These are phyloP conservation scores for Caenorhabditis sp. DNA, from an alignment of 2,888 invertebrate species.

Conservation along the genomic window DNA sequence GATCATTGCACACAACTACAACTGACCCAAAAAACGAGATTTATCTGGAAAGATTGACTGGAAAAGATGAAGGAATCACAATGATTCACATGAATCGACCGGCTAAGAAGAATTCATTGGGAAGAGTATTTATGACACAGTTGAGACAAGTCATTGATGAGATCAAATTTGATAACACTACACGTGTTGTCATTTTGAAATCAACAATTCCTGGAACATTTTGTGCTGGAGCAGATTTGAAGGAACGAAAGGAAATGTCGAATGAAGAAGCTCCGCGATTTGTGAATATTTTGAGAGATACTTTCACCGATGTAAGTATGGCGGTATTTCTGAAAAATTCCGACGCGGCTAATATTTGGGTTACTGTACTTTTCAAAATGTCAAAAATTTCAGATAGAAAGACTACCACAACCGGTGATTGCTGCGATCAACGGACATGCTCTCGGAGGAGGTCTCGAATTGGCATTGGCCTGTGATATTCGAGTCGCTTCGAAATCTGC, in stretches of 20 bases:
- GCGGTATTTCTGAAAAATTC: too few relatives aligned
- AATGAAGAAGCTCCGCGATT: constrained; percentile 81
- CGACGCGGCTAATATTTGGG: too few relatives aligned
- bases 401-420: constrained; percentile 80
- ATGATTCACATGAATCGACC: constrained; percentile 74
- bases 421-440: constrained; percentile 81
- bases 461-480: constrained; percentile 93
- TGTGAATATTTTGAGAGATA: constrained; percentile 71
- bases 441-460: constrained; percentile 74
- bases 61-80: constrained; percentile 77
- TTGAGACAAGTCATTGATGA: constrained; percentile 80
- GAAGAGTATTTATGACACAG: constrained; percentile 77
- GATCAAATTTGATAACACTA: constrained; percentile 79
- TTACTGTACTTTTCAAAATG: too few relatives aligned
- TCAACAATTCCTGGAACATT: constrained; percentile 88
- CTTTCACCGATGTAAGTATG: constrained; percentile 36
- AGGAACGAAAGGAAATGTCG: constrained; percentile 85
- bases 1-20: not conserved
- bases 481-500: constrained; percentile 81
- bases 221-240: constrained; percentile 94
- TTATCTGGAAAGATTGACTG: constrained; percentile 45
- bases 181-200: constrained; percentile 84
- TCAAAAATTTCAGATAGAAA: constrained; percentile 66
- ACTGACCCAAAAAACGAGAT: constrained; percentile 27
- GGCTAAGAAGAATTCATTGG: constrained; percentile 84